A percentile compares a stretch with the other conserved stretches of the same genome.
Conservation (phyloP, 2,113 vertebrate species). For the Toxostoma redivivum region DNA sequence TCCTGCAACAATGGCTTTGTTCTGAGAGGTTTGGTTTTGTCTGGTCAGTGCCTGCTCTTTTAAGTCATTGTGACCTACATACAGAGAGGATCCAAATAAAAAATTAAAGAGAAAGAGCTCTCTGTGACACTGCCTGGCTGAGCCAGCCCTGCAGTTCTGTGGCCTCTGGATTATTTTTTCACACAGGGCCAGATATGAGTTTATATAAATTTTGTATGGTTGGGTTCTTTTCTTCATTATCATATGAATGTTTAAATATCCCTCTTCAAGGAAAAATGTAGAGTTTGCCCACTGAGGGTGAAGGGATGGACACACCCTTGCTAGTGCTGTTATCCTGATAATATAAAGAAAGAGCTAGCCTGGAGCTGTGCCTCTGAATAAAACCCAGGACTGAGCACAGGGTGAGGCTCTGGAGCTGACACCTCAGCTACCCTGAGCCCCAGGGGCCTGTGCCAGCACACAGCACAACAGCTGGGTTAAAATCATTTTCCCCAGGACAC, state of each 20-base stretch:
- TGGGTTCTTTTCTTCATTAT: neutral
- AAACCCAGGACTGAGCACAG: neutral
- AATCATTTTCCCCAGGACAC: neutral
- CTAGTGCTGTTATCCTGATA: neutral
- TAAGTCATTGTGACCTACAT: slow-evolving; percentile 56
- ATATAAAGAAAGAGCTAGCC: neutral
- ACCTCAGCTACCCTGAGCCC: neutral
- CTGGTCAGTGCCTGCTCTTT: slow-evolving; percentile 8
- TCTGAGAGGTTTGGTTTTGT: slow-evolving; percentile 1
- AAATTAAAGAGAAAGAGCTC: slow-evolving; percentile 43
- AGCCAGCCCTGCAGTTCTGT: neutral
- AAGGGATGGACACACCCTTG: neutral
- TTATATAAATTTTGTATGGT: neutral
- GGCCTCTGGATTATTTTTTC: neutral
- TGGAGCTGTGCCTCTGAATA: neutral
- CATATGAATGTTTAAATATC: neutral
- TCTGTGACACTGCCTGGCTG: neutral
- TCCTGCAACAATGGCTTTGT: neutral
- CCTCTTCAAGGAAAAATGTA: neutral
- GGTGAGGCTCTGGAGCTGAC: neutral
- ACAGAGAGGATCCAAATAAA: slow-evolving; percentile 49
- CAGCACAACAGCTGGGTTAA: neutral
- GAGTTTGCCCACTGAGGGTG: neutral
- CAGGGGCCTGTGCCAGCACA: neutral
- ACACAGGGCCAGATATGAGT: neutral